Evolutionary conservation across 2,797 vertebrate genomes (phyloP).

Genomic region (Sebastes flavidus): DNA sequence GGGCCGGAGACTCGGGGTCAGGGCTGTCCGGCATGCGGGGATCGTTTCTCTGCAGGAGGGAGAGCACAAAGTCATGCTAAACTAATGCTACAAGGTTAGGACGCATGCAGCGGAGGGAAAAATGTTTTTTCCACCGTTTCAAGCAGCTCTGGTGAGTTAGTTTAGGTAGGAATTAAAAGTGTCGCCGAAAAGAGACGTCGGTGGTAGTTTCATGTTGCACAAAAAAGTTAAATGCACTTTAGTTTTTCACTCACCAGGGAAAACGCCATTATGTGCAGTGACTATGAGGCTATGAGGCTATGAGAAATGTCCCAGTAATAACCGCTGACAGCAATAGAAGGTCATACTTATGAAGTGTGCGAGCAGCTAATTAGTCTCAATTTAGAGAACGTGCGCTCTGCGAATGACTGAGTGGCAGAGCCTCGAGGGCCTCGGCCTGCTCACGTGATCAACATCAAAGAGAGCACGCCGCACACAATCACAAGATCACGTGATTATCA

Average conservation of each 20-base stretch:
- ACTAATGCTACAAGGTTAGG: neutral
- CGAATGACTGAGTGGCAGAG: neutral
- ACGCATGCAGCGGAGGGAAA: accelerated
- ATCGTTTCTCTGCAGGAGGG: constrained; percentile 74
- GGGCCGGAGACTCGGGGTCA: constrained; percentile 87
- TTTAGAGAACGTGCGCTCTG: constrained; percentile 67
- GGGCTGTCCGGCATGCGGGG: constrained; percentile 87
- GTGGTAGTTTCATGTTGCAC: neutral
- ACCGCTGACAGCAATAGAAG: neutral
- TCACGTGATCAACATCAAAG: constrained; percentile 65
- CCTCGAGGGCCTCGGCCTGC: neutral
- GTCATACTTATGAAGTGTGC: constrained; percentile 65
- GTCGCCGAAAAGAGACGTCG: neutral
- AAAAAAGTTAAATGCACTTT: neutral
- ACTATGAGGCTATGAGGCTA: constrained; percentile 14
- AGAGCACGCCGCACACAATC: neutral
- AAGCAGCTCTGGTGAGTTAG: neutral
- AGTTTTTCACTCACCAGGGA: constrained; percentile 80
- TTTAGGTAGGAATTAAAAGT: neutral
- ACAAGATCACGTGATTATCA: neutral
- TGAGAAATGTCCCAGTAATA: constrained; percentile 58
- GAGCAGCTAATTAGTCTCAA: constrained; percentile 66
- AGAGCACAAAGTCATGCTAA: neutral
- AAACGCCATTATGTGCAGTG: constrained; percentile 80
- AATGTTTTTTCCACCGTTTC: neutral